These are phyloP conservation scores for Turdus rufiventris DNA, from an alignment of 2,113 vertebrate genomes.

Conservation along the genomic window DNA sequence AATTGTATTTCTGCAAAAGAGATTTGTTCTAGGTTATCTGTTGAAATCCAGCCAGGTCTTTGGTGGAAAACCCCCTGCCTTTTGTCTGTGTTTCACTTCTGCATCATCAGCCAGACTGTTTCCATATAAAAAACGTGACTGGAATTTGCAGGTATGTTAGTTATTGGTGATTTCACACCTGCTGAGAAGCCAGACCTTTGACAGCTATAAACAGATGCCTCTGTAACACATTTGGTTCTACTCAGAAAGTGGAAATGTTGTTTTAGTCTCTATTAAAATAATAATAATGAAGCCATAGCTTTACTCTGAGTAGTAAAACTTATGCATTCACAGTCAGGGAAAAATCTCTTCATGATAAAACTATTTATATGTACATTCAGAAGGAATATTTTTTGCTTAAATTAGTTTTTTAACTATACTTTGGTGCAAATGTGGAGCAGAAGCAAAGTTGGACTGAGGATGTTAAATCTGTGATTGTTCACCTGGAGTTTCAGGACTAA, in stretches of 20 bases:
- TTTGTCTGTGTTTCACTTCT: not conserved
- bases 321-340: not conserved
- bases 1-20: not conserved
- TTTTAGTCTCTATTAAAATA: not conserved
- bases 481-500: not conserved
- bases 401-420: not conserved
- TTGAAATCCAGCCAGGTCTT: not conserved
- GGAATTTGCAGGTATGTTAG: not conserved
- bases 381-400: not conserved
- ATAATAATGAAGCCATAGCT: not conserved
- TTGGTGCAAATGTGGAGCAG: not conserved
- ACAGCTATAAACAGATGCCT: constrained; percentile 13
- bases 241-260: not conserved
- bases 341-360: not conserved
- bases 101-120: not conserved
- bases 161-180: not conserved
- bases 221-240: not conserved
- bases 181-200: not conserved
- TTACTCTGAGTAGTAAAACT: not conserved
- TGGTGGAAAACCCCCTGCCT: not conserved
- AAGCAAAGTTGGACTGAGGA: not conserved
- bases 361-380: not conserved
- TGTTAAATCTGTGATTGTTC: not conserved
- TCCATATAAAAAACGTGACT: not conserved
- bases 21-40: not conserved